Evolutionary conservation across 1,140 invertebrate genomes (phyloP).

Genomic region (Sminthurides bifidus): DNA sequence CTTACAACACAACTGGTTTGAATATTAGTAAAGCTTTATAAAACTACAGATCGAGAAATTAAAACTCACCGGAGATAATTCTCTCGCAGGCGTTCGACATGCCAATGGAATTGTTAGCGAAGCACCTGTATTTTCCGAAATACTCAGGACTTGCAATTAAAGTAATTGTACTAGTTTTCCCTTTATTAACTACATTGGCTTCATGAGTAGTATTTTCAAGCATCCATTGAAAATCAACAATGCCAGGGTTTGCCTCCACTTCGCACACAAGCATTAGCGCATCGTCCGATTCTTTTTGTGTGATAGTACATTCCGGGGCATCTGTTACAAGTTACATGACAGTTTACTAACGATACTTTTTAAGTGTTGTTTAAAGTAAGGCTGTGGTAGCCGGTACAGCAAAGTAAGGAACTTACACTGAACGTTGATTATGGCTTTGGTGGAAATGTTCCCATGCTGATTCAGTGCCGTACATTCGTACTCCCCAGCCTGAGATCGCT

Average conservation of each 20-base stretch:
- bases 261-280: slow-evolving; percentile 65
- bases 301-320: slow-evolving; percentile 70
- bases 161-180: slow-evolving; percentile 50
- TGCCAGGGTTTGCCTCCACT: slow-evolving; percentile 63
- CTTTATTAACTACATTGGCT: slow-evolving; percentile 42
- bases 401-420: slow-evolving; percentile 60
- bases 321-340: too few relatives aligned
- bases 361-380: too few relatives aligned
- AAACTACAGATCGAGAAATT: too few relatives aligned
- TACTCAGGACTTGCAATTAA: slow-evolving; percentile 52
- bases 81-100: slow-evolving; percentile 59
- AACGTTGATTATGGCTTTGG: slow-evolving; percentile 57
- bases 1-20: too few relatives aligned
- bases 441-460: slow-evolving; percentile 54
- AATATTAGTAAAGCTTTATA: too few relatives aligned
- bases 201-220: slow-evolving; percentile 67
- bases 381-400: too few relatives aligned
- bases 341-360: too few relatives aligned
- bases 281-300: slow-evolving; percentile 55
- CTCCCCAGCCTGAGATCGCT: slow-evolving; percentile 51
- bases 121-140: slow-evolving; percentile 68
- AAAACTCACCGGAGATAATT: slow-evolving; percentile 61
- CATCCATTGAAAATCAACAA: slow-evolving; percentile 71
- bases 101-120: slow-evolving; percentile 70
- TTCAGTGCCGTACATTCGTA: slow-evolving; percentile 67